Evolutionary conservation across 2,888 invertebrate species (phyloP).

Genomic region (Drosophila borealis): DNA sequence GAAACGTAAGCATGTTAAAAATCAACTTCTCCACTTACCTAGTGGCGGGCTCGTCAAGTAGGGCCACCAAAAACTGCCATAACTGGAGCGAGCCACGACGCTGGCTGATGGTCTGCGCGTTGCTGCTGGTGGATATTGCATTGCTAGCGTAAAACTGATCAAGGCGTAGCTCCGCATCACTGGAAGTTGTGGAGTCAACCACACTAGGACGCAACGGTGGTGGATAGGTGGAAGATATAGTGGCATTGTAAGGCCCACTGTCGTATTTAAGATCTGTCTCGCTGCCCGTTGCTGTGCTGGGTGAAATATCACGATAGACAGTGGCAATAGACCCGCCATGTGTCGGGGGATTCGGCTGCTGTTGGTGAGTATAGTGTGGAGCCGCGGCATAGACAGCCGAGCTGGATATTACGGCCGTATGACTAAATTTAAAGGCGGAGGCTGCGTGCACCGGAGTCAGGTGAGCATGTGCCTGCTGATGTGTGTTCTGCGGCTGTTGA

Average conservation of each 20-base stretch:
- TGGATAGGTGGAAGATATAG: conserved; percentile 83
- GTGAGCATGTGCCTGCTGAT: conserved; percentile 65
- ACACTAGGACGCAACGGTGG: conserved; percentile 71
- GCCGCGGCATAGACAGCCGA: conserved; percentile 72
- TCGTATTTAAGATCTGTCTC: conserved; percentile 83
- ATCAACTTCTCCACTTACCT: conserved; percentile 75
- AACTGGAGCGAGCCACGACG: conserved; percentile 95
- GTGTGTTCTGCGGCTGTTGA: conserved; percentile 56
- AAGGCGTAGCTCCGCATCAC: conserved; percentile 83
- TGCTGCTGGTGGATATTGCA: conserved; percentile 79
- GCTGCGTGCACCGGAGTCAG: conserved; percentile 67
- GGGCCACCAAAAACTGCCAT: conserved; percentile 97
- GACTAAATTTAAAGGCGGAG: conserved; percentile 77
- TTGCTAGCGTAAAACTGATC: conserved; percentile 82
- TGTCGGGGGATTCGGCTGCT: conserved; percentile 64
- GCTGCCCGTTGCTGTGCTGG: conserved; percentile 57
- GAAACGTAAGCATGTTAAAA: neutral
- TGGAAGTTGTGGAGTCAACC: conserved; percentile 83
- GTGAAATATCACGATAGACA: conserved; percentile 74
- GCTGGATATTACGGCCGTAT: conserved; percentile 75
- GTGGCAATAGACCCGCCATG: conserved; percentile 34
- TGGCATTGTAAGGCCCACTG: conserved; percentile 82
- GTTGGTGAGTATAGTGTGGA: conserved; percentile 65
- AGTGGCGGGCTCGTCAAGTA: conserved; percentile 89
- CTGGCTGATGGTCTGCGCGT: conserved; percentile 84